Conservation (phyloP, 2,113 vertebrate genomes). For the Elephas maximus region DNA sequence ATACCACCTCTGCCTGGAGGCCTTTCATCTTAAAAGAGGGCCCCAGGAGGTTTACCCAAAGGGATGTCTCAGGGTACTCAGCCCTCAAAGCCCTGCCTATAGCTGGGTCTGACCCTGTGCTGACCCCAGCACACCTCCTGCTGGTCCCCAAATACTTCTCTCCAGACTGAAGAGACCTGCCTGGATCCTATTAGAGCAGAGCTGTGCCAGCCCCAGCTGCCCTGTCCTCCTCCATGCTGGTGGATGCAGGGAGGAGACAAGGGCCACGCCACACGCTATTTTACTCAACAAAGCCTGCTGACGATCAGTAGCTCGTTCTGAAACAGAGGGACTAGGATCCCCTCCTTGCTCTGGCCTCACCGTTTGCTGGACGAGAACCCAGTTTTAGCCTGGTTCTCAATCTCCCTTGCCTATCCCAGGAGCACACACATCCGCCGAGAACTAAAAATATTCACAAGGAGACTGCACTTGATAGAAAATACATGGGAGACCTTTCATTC, state of each 20-base stretch:
- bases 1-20: neutral
- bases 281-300: neutral
- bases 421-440: neutral
- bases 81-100: neutral
- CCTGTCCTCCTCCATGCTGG: too few relatives aligned
- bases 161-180: neutral
- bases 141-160: neutral
- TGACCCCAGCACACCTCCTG: neutral
- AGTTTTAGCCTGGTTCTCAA: neutral
- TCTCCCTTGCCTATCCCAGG: neutral
- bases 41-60: neutral
- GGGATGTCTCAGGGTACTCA: neutral
- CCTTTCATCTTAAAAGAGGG: neutral
- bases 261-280: neutral
- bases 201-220: too few relatives aligned
- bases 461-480: neutral
- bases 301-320: neutral
- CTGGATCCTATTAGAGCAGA: neutral
- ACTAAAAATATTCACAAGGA: neutral
- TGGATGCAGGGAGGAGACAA: neutral
- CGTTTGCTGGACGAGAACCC: neutral
- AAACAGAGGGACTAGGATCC: neutral
- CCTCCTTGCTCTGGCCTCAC: neutral
- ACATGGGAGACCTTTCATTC: neutral
- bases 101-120: rapidly evolving